Evolutionary conservation across 53 echinoderm and acorn worm genomes (phyloP).

Genomic region (Holothuria leucospilota): DNA sequence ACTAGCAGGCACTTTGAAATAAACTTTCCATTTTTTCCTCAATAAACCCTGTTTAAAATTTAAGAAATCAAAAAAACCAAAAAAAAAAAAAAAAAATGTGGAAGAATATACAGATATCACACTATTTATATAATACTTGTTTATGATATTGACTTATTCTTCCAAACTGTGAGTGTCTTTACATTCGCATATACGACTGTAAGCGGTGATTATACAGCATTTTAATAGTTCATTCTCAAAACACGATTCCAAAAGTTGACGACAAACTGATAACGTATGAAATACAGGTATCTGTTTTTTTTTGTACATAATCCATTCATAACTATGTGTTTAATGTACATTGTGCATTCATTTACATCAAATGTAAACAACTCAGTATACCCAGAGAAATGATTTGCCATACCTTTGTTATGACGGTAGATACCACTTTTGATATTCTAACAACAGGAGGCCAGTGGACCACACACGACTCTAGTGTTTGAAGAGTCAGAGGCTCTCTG

Average conservation of each 20-base stretch:
- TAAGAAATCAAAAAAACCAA: background rate
- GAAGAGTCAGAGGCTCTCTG: no score
- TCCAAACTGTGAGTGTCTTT: conserved; percentile 21
- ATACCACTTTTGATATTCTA: no score
- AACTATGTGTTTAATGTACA: conserved; percentile 36
- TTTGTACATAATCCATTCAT: conserved; percentile 26
- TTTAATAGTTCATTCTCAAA: conserved; percentile 6
- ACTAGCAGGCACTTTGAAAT: conserved; percentile 37
- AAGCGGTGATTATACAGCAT: conserved; percentile 37
- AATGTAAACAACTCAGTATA: conserved; percentile 9
- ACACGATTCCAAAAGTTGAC: conserved; percentile 1
- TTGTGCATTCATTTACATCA: conserved; percentile 28
- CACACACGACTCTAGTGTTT: no score
- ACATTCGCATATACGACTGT: conserved; percentile 11
- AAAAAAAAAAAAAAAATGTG: conserved; percentile 22
- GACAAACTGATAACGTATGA: background rate
- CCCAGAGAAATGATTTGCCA: no score
- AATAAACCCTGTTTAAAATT: conserved; percentile 41
- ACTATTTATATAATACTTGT: conserved; percentile 47
- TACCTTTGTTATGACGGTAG: no score
- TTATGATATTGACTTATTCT: background rate
- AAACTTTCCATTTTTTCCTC: conserved; percentile 26
- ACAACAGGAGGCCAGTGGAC: no score
- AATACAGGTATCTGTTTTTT: conserved; percentile 27
- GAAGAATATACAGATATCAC: conserved; percentile 44